A percentile compares a stretch with the other conserved stretches of the same genome.
Conservation (phyloP, 2,888 invertebrate species). For the Phrixothrix hirtus region DNA sequence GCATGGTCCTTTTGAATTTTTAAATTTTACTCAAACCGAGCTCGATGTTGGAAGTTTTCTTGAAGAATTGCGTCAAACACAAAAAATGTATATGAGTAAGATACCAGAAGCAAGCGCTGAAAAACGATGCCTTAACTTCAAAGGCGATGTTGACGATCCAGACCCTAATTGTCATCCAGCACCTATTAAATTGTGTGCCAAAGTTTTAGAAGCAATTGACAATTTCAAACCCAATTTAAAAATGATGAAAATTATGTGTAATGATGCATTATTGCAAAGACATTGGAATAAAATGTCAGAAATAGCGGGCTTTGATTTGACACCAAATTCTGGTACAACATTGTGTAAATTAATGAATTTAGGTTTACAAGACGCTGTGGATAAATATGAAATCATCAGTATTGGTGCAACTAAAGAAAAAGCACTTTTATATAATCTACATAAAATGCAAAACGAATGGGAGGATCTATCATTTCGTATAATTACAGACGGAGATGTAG, state of each 20-base stretch:
- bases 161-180: conserved; percentile 78
- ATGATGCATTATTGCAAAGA: conserved; percentile 76
- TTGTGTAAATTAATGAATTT: conserved; percentile 75
- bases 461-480: conserved; percentile 72
- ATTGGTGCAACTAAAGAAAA: conserved; percentile 80
- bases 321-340: conserved; percentile 83
- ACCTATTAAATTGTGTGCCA: conserved; percentile 74
- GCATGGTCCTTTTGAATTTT: conserved; percentile 88
- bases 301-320: conserved; percentile 80
- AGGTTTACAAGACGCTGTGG: conserved; percentile 70
- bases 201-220: conserved; percentile 66
- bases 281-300: conserved; percentile 88
- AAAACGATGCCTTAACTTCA: conserved; percentile 64
- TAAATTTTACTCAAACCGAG: conserved; percentile 79
- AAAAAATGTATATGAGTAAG: conserved; percentile 76
- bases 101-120: conserved; percentile 76
- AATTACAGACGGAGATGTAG: conserved; percentile 71
- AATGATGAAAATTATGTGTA: conserved; percentile 86
- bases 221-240: conserved; percentile 79
- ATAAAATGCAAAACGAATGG: conserved; percentile 84
- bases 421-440: conserved; percentile 71
- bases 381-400: conserved; percentile 82
- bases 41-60: conserved; percentile 76
- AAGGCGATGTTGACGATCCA: conserved; percentile 73
- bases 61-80: conserved; percentile 76